A percentile compares a stretch with the other conserved stretches of the same genome.
Evolutionary conservation across 1,140 invertebrate species (phyloP).

Genomic region (Psix sp.): DNA sequence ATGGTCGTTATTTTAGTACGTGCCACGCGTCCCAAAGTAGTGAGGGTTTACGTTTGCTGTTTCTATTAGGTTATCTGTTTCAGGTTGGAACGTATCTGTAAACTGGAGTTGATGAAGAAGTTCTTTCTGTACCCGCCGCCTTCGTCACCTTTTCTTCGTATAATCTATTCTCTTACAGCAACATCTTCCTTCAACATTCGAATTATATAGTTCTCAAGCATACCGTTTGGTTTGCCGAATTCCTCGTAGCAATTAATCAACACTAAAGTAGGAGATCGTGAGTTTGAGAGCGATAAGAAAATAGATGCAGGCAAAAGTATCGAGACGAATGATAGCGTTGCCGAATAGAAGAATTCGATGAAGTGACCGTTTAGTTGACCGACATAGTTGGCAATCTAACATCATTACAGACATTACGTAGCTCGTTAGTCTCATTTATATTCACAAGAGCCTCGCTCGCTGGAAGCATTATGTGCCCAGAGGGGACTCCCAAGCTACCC

Average conservation of each 20-base stretch:
- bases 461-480: slow-evolving; percentile 43
- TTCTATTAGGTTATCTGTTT: slow-evolving; percentile 12
- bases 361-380: slow-evolving; percentile 55
- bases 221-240: slow-evolving; percentile 1
- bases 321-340: slow-evolving; percentile 29
- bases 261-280: background rate
- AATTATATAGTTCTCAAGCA: no score
- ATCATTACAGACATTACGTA: slow-evolving; percentile 76
- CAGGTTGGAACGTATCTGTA: slow-evolving; percentile 1
- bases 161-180: no score
- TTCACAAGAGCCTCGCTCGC: slow-evolving; percentile 63
- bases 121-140: no score
- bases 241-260: slow-evolving; percentile 15
- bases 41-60: slow-evolving; percentile 2
- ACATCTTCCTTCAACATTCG: no score
- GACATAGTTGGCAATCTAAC: slow-evolving; percentile 71
- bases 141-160: no score
- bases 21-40: slow-evolving; percentile 4
- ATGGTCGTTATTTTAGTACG: slow-evolving; percentile 14
- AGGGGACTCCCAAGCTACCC: slow-evolving; percentile 36
- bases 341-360: slow-evolving; percentile 51
- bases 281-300: slow-evolving; percentile 16
- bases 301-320: slow-evolving; percentile 20
- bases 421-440: slow-evolving; percentile 78
- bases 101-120: slow-evolving; percentile 1